Conservation (phyloP, 2,888 invertebrate species). For the Heliconius aoede region DNA sequence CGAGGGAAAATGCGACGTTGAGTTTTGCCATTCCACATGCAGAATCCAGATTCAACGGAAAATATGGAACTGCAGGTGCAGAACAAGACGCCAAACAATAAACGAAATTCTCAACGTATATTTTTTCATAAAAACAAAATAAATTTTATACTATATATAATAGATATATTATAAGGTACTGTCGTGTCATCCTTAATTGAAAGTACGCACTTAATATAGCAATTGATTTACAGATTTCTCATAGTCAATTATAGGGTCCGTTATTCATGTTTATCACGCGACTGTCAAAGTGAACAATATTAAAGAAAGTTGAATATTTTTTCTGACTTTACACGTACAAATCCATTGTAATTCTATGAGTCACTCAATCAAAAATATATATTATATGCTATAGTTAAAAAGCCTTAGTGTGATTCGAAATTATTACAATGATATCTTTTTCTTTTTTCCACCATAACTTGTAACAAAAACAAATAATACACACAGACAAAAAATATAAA, state of each 20-base stretch:
- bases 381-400: background rate
- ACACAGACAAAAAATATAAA: background rate
- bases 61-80: background rate
- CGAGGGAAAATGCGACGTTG: too few relatives aligned
- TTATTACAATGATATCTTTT: background rate
- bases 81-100: too few relatives aligned
- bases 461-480: background rate
- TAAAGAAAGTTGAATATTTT: background rate
- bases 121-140: background rate
- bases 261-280: constrained; percentile 31
- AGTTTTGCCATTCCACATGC: too few relatives aligned
- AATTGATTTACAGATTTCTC: constrained; percentile 35
- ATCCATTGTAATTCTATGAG: background rate
- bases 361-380: background rate
- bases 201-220: constrained; percentile 24
- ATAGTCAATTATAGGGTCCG: constrained; percentile 35
- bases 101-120: background rate
- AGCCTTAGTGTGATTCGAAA: background rate
- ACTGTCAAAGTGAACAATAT: background rate
- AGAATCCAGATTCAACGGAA: background rate
- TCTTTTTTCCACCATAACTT: background rate
- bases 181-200: constrained; percentile 18
- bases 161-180: background rate
- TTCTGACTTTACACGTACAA: background rate
- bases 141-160: too few relatives aligned